A percentile compares a stretch with the other conserved stretches of the same genome.
These are phyloP conservation scores for Lepus europaeus DNA, from an alignment of 2,113 vertebrate species.

Conservation along the genomic window DNA sequence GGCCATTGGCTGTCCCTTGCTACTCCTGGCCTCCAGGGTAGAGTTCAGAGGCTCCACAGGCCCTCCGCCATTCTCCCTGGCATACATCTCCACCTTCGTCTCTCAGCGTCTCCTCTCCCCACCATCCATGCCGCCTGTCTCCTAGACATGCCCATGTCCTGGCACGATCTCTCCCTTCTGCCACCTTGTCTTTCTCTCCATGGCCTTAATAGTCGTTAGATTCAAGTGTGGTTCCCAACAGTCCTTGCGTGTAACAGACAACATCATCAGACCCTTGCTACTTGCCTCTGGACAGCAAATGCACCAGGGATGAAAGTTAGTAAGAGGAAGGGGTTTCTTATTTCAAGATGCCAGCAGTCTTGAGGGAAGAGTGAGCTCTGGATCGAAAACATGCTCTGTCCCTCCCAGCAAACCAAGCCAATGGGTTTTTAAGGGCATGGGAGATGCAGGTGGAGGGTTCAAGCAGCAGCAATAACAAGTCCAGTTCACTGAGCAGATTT, in stretches of 20 bases:
- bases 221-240: not conserved
- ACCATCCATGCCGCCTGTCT: fast-evolving
- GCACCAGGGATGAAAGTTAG: too few species aligned
- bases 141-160: not conserved
- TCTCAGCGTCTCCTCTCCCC: not conserved
- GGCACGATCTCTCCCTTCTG: not conserved
- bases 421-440: too few species aligned
- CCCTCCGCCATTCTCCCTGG: not conserved
- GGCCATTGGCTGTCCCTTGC: not conserved
- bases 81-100: not conserved
- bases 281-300: too few species aligned
- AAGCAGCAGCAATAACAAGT: too few species aligned
- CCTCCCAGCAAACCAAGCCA: too few species aligned
- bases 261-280: too few species aligned
- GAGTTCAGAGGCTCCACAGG: not conserved
- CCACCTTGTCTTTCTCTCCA: not conserved
- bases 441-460: too few species aligned
- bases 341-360: too few species aligned
- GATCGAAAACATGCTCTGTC: too few species aligned
- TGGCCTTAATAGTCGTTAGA: not conserved
- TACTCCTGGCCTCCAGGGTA: not conserved
- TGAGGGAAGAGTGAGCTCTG: too few species aligned
- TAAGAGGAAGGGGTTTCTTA: too few species aligned
- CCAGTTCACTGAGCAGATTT: too few species aligned
- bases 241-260: not conserved